Evolutionary conservation across 2,113 vertebrate genomes (phyloP), one percentile per base, ranked within the genome.

Genomic region (Eudorcas thomsonii): DNA sequence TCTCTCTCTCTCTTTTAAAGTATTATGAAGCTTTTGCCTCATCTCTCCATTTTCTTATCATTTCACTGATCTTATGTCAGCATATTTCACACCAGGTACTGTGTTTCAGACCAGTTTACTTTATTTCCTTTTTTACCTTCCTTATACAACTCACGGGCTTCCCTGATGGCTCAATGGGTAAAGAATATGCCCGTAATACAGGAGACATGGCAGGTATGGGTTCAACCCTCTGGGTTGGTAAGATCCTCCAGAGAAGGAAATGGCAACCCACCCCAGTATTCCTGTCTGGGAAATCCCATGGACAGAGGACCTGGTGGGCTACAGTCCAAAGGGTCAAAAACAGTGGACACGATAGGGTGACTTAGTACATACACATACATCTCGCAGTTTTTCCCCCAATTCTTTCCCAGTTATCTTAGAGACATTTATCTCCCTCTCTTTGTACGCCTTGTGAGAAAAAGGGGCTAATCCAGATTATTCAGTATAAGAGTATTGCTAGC

Each of bases 381-480:
- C 39, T 43, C 6, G 39, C 2, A 43, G 13, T 71, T 55, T 50
- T 2, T 3, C 1, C 36, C 23, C 14, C 6, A 50, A 3, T 60
- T 93, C 12, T 33, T 95, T 94, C 30, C 7, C 54, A 78, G 50
- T 88, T 96, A 91, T 94, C 60, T 94, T 94, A 67, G 71, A 87
- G 83, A 97, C 50, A 93, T 71, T 85, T 95, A 6, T 43, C 14
- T 91, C 74, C 8, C 21, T 88, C 13, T 96, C 52, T 93, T 91
- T 88, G 71, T 97, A 43, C 7, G 2, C 52, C 39, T 87, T 90
- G 74, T 91, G 74, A 97, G 64, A 67, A 89, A 95, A 86, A 62
- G 26, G 6, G 13, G 16, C 28, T 91, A 91, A 96, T 94, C 17
- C 64, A 45, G 57, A 90, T 23, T 86, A 57, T 94, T 94, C 39